Conservation (phyloP, 2,888 invertebrate genomes). For the Spisula solida region DNA sequence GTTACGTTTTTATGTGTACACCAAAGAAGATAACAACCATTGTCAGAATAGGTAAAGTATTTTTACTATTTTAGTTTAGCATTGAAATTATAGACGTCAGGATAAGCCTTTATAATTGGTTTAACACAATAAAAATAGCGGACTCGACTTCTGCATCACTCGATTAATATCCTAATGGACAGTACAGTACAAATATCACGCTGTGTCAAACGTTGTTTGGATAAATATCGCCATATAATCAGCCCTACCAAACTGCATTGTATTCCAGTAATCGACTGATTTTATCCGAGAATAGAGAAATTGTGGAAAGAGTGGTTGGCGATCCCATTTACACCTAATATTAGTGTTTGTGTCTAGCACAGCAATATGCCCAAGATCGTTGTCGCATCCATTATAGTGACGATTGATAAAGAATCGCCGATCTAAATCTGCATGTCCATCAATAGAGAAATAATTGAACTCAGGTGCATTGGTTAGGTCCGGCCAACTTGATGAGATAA, state of each 20-base stretch:
- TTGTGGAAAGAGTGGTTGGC: slow-evolving; percentile 35
- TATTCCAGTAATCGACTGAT: slow-evolving; percentile 19
- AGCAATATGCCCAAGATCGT: slow-evolving; percentile 24
- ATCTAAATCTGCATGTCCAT: background rate
- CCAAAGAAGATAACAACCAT: no score
- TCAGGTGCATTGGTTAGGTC: background rate
- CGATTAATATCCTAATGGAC: no score
- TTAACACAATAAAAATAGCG: no score
- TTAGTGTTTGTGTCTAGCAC: background rate
- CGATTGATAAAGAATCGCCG: slow-evolving; percentile 36
- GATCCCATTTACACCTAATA: slow-evolving; percentile 28
- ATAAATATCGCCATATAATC: slow-evolving; percentile 46
- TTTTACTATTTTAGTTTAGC: no score
- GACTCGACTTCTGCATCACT: no score
- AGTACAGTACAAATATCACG: no score
- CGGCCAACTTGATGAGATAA: background rate
- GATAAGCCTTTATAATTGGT: no score
- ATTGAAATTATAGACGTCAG: no score
- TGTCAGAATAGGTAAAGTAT: no score
- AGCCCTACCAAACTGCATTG: slow-evolving; percentile 35
- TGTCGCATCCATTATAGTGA: slow-evolving; percentile 25
- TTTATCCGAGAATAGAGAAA: slow-evolving; percentile 45
- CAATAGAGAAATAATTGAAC: slow-evolving; percentile 23
- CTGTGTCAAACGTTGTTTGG: no score
- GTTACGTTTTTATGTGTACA: no score